Evolutionary conservation across 2,888 invertebrate genomes (phyloP), one percentile per base, ranked within the genome.

Genomic region (Apomyelois bistriatella): DNA sequence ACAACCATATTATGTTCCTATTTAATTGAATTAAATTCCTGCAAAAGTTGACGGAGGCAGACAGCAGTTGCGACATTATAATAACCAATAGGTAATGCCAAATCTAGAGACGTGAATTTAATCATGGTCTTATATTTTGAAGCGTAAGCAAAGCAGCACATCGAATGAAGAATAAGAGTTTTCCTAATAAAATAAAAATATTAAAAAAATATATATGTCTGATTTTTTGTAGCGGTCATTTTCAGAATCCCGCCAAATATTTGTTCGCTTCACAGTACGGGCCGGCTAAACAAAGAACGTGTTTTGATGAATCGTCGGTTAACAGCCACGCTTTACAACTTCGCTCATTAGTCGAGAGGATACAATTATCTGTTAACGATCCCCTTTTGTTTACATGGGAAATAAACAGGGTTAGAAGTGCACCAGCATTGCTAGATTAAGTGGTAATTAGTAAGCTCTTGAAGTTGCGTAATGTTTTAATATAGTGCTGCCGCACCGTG

Each of bases 281-380:
- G n/a, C 28, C 28, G 13, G 13, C 43, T 32, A 30, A 10, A 16
- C 16, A 32, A 30, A 46, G 32, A 30, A 47, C 41, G 13, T 40
- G 30, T 40, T 32, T 40, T 50, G 32, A 50, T 41, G 50, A 50
- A 50, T 50, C n/a, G 49, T 37, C 7, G 16, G 12, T 50, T 50
- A 41, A 50, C 41, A 13, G 30, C 35, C 17, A n/a, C 17, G 12
- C 38, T 48, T 42, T 51, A 51, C 41, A 50, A 50, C 50, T 51
- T 41, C 12, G 10, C 17, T 41, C 28, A 50, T 51, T 51, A 43
- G 35, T 13, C 32, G 40, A 51, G 42, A 30, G 41, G 51, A 35
- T 35, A 42, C 41, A 42, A 36, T 42, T 41, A 36, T 51, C 36
- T 43, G 42, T 42, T 43, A 51, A 43, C 32, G 22, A 51, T 51